Evolutionary conservation across 2,797 vertebrate species (phyloP).

Genomic region (Hypotaenidia okinawae): DNA sequence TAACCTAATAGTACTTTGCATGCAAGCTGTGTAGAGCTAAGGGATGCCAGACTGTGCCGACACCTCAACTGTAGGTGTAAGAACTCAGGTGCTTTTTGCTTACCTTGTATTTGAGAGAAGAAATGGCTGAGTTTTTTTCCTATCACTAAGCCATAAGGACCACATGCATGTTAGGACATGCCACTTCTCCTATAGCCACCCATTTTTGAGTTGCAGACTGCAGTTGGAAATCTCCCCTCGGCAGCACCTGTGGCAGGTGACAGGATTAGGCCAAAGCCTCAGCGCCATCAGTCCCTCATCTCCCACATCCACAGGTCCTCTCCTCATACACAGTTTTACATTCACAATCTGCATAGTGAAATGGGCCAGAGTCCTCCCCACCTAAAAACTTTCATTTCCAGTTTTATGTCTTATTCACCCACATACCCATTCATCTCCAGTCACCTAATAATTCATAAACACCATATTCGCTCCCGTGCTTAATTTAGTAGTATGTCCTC

Average conservation of each 20-base stretch:
- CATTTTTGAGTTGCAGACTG: background rate
- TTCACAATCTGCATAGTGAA: background rate
- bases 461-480: background rate
- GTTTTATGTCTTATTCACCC: slow-evolving; percentile 9
- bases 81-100: background rate
- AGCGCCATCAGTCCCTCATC: background rate
- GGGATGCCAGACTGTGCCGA: background rate
- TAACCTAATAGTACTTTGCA: background rate
- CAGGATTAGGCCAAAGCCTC: background rate
- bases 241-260: background rate
- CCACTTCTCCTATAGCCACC: background rate
- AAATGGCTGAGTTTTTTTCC: background rate
- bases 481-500: background rate
- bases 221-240: background rate
- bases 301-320: background rate
- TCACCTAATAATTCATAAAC: background rate
- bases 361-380: background rate
- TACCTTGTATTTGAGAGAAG: background rate
- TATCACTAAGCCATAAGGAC: background rate
- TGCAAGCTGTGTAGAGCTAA: background rate
- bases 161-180: background rate
- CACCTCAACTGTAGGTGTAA: background rate
- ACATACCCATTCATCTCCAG: background rate
- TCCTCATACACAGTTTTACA: background rate
- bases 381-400: background rate